Percentiles rank a stretch among this genome's conserved stretches.
Conservation (phyloP, 1,140 invertebrate species). For the Leptopilina boulardi region DNA sequence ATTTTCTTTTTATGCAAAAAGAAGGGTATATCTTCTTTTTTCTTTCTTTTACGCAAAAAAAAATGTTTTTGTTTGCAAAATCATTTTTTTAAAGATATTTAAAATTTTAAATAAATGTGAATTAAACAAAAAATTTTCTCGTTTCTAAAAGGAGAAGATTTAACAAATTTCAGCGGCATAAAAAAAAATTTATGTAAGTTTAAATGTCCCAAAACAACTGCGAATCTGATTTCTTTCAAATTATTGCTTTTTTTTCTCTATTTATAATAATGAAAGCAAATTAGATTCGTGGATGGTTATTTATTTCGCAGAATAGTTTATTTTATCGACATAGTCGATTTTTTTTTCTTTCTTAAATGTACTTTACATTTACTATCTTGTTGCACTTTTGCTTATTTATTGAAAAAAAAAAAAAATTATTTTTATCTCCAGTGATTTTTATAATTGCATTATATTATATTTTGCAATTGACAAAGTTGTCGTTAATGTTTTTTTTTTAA, state of each 20-base stretch:
- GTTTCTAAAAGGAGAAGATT: too few species aligned
- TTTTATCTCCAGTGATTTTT: slow-evolving; percentile 57
- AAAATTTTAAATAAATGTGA: too few species aligned
- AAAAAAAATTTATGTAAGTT: slow-evolving; percentile 53
- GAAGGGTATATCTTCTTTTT: too few species aligned
- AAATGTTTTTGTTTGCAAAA: too few species aligned
- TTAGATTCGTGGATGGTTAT: slow-evolving; percentile 53
- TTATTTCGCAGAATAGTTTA: slow-evolving; percentile 59
- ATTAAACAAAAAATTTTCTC: too few species aligned
- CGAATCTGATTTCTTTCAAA: background rate
- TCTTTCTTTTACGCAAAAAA: too few species aligned
- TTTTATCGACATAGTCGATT: slow-evolving; percentile 35
- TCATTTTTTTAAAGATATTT: too few species aligned
- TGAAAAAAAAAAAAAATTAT: slow-evolving; percentile 55
- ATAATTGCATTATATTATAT: slow-evolving; percentile 67
- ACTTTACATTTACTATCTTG: slow-evolving; percentile 68
- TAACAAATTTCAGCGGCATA: too few species aligned
- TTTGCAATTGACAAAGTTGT: slow-evolving; percentile 64
- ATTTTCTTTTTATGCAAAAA: too few species aligned
- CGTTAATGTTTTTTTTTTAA: slow-evolving; percentile 66
- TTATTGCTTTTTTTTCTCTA: too few species aligned
- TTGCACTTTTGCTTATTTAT: slow-evolving; percentile 75
- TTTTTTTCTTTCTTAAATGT: slow-evolving; percentile 51
- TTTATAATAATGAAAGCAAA: background rate
- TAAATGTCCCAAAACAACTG: slow-evolving; percentile 46